Conservation (phyloP, 2,797 vertebrate species). For the Acanthornis magna region DNA sequence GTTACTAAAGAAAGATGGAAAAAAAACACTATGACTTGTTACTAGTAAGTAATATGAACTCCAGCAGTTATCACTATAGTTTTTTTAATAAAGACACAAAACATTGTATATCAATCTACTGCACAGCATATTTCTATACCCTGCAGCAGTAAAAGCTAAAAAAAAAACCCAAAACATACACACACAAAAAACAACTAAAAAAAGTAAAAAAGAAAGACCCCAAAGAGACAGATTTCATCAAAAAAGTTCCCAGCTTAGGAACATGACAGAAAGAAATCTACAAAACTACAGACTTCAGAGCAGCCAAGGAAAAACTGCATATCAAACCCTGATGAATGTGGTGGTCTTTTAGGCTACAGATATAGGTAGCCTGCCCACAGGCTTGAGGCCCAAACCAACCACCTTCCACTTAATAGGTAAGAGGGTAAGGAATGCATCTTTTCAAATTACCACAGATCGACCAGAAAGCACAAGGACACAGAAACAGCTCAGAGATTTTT, state of each 20-base stretch:
- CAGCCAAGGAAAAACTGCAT: neutral
- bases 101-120: fast-evolving
- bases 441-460: neutral
- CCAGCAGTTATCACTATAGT: neutral
- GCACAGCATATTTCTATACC: neutral
- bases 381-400: neutral
- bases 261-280: neutral
- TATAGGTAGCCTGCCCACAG: neutral
- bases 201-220: neutral
- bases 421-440: neutral
- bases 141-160: neutral
- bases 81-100: neutral
- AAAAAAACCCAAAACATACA: too few species aligned
- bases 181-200: neutral
- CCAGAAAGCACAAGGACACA: neutral
- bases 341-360: neutral
- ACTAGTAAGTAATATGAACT: neutral
- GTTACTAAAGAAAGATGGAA: neutral
- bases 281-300: neutral
- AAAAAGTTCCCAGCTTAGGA: neutral
- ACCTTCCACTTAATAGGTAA: fast-evolving
- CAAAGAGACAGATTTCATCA: neutral
- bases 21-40: neutral
- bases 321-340: neutral
- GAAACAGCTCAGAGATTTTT: neutral